A percentile compares a stretch with the other conserved stretches of the same genome.
Evolutionary conservation across 1,140 invertebrate species (phyloP).

Genomic region (Hydropsyche tenuis): DNA sequence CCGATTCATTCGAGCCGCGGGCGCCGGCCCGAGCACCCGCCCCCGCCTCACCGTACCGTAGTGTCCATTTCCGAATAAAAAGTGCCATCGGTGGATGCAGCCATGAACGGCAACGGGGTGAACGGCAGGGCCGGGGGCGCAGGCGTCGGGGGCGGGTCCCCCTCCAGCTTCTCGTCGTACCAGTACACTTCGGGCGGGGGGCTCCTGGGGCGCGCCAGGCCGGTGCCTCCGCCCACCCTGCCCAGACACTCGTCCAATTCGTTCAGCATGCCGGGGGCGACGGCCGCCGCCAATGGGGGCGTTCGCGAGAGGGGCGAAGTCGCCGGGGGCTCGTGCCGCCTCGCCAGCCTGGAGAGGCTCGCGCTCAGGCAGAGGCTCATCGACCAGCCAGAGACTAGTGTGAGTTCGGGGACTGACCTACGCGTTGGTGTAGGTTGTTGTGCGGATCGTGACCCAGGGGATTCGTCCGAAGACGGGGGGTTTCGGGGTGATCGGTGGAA

Average conservation of each 20-base stretch:
- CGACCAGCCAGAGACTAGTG: slow-evolving; percentile 59
- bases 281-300: slow-evolving; percentile 57
- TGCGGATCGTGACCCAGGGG: too few relatives aligned
- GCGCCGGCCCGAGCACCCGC: not conserved
- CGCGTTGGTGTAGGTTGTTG: too few relatives aligned
- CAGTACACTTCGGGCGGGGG: slow-evolving; percentile 60
- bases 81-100: slow-evolving; percentile 52
- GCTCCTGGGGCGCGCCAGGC: slow-evolving; percentile 60
- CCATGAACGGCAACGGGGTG: slow-evolving; percentile 49
- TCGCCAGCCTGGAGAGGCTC: slow-evolving; percentile 74
- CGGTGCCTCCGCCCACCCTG: slow-evolving; percentile 70
- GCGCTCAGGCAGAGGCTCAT: slow-evolving; percentile 74
- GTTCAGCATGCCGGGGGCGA: slow-evolving; percentile 59
- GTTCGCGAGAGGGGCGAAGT: slow-evolving; percentile 59
- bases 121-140: slow-evolving; percentile 46
- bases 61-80: slow-evolving; percentile 39
- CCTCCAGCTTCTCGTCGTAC: slow-evolving; percentile 59
- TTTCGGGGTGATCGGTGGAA: too few relatives aligned
- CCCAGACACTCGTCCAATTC: slow-evolving; percentile 66
- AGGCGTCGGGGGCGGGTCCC: slow-evolving; percentile 57
- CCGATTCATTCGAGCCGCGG: slow-evolving; percentile 16
- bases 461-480: too few relatives aligned
- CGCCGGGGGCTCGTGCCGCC: slow-evolving; percentile 67
- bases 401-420: slow-evolving; percentile 53
- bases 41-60: not conserved